Evolutionary conservation across 1,140 invertebrate species (phyloP).

Genomic region (Anastrepha obliqua): DNA sequence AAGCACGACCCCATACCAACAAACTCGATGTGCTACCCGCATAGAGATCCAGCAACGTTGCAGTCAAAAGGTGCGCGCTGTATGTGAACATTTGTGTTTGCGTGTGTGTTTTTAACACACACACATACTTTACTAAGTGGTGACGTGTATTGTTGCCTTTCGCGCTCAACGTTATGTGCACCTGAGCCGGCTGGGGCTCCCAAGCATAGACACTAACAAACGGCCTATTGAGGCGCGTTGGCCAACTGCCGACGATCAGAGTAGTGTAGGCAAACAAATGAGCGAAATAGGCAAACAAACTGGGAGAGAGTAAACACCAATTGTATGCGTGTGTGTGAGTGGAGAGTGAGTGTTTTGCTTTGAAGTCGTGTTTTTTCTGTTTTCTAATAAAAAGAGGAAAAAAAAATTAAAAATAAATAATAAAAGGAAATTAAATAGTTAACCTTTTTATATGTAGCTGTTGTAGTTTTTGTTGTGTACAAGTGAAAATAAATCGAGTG

Average conservation of each 20-base stretch:
- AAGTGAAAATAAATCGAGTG: neutral
- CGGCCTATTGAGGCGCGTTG: neutral
- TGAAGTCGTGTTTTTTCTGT: neutral
- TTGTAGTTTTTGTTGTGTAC: constrained; percentile 2
- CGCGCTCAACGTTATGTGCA: neutral
- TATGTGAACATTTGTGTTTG: neutral
- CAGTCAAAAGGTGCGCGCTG: neutral
- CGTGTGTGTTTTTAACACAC: neutral
- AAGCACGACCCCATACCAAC: neutral
- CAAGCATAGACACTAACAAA: neutral
- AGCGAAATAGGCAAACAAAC: constrained; percentile 20
- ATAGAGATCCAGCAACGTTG: neutral
- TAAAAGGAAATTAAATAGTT: constrained; percentile 17
- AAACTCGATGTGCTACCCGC: neutral
- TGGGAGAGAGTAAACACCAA: constrained; percentile 32
- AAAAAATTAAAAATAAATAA: constrained; percentile 4
- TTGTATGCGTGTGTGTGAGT: neutral
- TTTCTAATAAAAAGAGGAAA: constrained; percentile 8
- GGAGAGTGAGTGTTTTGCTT: constrained; percentile 31
- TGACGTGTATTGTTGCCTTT: neutral
- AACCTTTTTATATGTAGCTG: constrained; percentile 8
- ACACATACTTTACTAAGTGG: neutral
- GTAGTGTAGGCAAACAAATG: constrained; percentile 31
- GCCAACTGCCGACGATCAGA: neutral
- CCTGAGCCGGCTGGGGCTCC: neutral